phyloP scores from a whole-genome alignment of 2,888 invertebrate genomes.

The Eupelmus urozonus region DNA sequence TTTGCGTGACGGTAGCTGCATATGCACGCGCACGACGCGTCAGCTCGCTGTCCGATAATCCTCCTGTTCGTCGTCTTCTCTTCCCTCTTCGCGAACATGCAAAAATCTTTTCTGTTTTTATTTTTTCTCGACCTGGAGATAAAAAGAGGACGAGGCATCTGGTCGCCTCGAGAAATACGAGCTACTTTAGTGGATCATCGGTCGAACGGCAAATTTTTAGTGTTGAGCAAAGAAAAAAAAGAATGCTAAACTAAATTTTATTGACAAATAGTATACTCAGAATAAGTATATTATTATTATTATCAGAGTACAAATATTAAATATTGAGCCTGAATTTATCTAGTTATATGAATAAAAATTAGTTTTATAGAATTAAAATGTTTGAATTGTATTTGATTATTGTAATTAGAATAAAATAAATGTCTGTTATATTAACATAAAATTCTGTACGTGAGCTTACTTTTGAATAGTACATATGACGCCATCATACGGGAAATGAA shows the following conservation, averaged over 20 bases:
- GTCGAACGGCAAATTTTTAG: constrained; percentile 9
- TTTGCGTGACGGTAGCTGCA: constrained; percentile 43
- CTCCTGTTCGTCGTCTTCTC: background rate
- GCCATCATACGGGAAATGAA: constrained; percentile 23
- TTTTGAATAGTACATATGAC: background rate
- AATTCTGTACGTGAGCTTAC: too few species aligned
- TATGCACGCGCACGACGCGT: constrained; percentile 7
- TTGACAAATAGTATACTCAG: too few species aligned
- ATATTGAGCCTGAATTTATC: too few species aligned
- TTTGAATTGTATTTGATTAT: too few species aligned
- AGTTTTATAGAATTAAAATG: too few species aligned
- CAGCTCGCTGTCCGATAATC: constrained; percentile 43
- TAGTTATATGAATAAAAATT: too few species aligned
- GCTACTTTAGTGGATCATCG: constrained; percentile 2
- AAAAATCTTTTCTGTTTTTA: background rate
- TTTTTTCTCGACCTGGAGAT: background rate
- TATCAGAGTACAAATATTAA: too few species aligned
- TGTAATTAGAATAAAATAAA: too few species aligned
- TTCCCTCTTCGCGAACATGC: background rate
- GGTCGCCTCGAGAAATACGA: background rate
- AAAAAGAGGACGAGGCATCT: background rate
- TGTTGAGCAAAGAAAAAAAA: background rate
- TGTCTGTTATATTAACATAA: too few species aligned
- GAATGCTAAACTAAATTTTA: too few species aligned
- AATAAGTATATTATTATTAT: too few species aligned